Conservation (phyloP, 2,797 vertebrate genomes). For the Eulemur albifrons region DNA sequence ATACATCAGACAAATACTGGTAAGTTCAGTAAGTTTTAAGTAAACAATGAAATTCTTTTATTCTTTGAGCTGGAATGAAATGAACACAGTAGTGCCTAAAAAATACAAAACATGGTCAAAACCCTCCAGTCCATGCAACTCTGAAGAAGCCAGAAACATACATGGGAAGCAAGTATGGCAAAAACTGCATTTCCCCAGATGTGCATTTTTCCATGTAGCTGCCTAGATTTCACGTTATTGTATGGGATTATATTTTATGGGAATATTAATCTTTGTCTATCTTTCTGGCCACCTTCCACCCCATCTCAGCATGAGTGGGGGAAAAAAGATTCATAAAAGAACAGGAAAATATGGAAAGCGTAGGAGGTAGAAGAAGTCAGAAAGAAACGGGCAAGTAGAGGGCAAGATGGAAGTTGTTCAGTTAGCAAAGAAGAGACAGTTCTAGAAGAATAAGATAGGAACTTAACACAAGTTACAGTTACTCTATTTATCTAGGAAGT, state of each 20-base stretch:
- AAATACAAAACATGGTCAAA: background rate
- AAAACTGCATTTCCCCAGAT: background rate
- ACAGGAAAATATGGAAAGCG: background rate
- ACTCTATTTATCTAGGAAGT: background rate
- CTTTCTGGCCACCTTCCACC: background rate
- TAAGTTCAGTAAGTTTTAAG: too few relatives aligned
- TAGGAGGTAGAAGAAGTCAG: background rate
- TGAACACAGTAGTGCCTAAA: background rate
- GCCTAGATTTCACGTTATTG: background rate
- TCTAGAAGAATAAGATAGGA: background rate
- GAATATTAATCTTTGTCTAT: background rate
- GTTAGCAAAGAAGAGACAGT: background rate
- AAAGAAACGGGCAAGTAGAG: background rate
- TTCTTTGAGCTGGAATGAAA: background rate
- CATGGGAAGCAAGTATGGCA: background rate
- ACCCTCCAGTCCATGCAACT: background rate
- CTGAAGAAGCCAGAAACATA: background rate
- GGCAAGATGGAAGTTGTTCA: background rate
- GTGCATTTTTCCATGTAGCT: background rate
- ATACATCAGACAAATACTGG: background rate
- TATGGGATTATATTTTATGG: background rate
- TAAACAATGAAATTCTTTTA: background rate
- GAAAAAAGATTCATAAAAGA: background rate
- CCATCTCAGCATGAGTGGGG: background rate
- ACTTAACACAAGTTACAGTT: background rate